Conservation (phyloP, 2,888 invertebrate species). For the Peribatodes rhomboidaria region DNA sequence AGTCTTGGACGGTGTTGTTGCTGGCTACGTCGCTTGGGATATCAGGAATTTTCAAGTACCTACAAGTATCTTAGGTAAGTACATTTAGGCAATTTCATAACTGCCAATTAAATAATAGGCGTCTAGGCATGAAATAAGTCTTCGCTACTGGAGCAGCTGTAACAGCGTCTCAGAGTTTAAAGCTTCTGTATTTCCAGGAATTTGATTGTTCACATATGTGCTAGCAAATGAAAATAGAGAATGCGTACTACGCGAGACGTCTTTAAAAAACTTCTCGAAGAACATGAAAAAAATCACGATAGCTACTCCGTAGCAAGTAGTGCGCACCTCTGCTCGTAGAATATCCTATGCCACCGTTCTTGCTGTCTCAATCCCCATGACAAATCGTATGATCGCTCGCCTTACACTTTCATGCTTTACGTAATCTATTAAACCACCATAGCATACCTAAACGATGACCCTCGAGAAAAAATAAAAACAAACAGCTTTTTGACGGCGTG, state of each 20-base stretch:
- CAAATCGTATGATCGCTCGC: neutral
- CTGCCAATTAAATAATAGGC: no score
- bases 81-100: neutral
- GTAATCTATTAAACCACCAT: conserved; percentile 13
- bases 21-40: conserved; percentile 91
- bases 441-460: conserved; percentile 18
- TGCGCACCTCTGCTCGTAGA: neutral
- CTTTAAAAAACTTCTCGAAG: no score
- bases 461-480: conserved; percentile 18
- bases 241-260: no score
- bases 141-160: no score
- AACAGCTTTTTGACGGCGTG: conserved; percentile 24
- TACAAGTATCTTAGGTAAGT: conserved; percentile 48
- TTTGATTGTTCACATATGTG: no score
- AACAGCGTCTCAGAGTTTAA: no score
- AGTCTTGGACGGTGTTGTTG: conserved; percentile 90
- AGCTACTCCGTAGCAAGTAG: no score
- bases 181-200: no score
- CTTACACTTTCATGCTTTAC: neutral
- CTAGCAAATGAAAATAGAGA: no score
- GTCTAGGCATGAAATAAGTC: no score
- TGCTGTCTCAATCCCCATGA: neutral
- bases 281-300: no score
- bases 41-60: conserved; percentile 87
- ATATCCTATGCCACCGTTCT: neutral